Evolutionary conservation across 1,140 invertebrate species (phyloP), one percentile per base, ranked within the genome.

Genomic region (Drosophila sturtevanti): DNA sequence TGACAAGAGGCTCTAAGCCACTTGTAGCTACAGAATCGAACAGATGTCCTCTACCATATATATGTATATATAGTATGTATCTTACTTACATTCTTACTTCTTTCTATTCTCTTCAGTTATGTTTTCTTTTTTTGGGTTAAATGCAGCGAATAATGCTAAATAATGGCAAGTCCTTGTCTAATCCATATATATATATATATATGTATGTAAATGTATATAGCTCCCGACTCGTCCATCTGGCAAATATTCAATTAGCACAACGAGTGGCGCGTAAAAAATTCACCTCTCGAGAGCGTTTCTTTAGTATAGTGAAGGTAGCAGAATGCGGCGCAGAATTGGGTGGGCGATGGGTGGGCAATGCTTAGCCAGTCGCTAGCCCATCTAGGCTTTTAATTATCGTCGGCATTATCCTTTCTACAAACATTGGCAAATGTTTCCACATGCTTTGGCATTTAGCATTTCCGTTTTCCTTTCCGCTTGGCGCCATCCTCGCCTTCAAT

Each of bases 371-470:
- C 1, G 24, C 2, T 24, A 24, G 52, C 24, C 1, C 9, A 34
- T 14, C 24, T 62, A 37, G 35, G 63, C 68, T 76, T 63, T 76
- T 77, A 77, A 76, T 72, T 76, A 72, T 48, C 44, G 55, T 55
- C 37, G 31, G 54, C 60, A 74, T 74, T 77, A 77, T 77, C 66
- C 75, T 65, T 74, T 68, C 63, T 59, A 16, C 38, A 41, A 62
- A 68, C 71, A 77, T 77, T 77, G 75, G 72, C 72, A 75, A 78
- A 78, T 75, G 75, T 78, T 78, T 78, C 75, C 75, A 78, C 72
- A 78, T 75, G 71, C 67, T 63, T 71, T 75, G 72, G 67, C 66
- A 77, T 63, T 71, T 75, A 68, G 67, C 66, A 77, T 63, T 52
- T 70, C 67, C 72, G 67, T 69, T 63, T 27, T 48, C 41, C 41